phyloP scores from a whole-genome alignment of 2,113 vertebrate genomes.

The Platichthys stellatus region DNA sequence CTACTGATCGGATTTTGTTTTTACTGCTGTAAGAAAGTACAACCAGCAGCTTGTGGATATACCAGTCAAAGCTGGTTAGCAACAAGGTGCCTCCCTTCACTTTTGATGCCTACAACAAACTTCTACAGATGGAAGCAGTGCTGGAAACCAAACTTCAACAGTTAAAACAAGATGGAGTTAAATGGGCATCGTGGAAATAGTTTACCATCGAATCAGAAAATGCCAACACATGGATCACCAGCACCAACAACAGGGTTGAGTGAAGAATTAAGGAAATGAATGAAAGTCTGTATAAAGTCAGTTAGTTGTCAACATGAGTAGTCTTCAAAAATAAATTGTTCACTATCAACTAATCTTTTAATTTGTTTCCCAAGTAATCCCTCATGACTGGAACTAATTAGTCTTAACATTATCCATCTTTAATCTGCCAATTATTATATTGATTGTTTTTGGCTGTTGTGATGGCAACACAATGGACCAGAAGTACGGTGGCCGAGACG shows the following conservation, averaged over 20 bases:
- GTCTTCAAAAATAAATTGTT: not conserved
- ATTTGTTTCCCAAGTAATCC: not conserved
- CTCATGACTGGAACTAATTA: not conserved
- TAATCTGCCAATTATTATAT: not conserved
- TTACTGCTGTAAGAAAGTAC: too few relatives aligned
- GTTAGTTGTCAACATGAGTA: conserved; percentile 11
- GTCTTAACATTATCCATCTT: not conserved
- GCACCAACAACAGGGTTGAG: not conserved
- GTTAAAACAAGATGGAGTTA: too few relatives aligned
- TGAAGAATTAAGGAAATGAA: not conserved
- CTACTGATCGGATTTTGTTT: too few relatives aligned
- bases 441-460: not conserved
- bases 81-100: too few relatives aligned
- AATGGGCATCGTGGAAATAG: too few relatives aligned
- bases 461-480: not conserved
- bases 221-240: too few relatives aligned
- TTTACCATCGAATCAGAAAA: too few relatives aligned
- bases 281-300: not conserved
- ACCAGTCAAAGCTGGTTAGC: too few relatives aligned
- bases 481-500: too few relatives aligned
- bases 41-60: not conserved
- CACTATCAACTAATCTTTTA: not conserved
- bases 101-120: too few relatives aligned
- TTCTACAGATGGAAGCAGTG: too few relatives aligned
- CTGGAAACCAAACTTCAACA: too few relatives aligned